Evolutionary conservation across 2,797 vertebrate species (phyloP), one percentile per base, ranked within the genome.

Genomic region (Ispidina lecontei): DNA sequence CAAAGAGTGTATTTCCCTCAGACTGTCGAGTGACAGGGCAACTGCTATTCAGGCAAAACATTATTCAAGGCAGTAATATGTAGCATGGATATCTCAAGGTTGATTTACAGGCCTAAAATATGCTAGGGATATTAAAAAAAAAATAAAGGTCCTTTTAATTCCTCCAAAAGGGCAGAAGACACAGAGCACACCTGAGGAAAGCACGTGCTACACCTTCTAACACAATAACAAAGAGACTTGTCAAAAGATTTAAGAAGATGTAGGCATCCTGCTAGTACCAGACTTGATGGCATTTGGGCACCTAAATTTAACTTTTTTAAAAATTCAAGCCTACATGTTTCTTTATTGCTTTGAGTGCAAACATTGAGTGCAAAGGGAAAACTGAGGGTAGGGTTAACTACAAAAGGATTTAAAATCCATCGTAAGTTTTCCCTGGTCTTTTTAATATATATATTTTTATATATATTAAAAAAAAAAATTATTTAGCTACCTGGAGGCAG

Each of bases 331-430:
- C 78, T 77, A 91, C 14, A 12, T 6, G 8, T 87, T 91, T 89
- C 58, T 33, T 95, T 95, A 95, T 95, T 96, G 90, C 91, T 93
- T 79, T 7, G 3, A 96, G 86, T 89, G 89, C 94, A 92, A 93
- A 94, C 37, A 39, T 82, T 7, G 3, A 96, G 86, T 89, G 89
- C 94, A 92, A 93, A 94, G 84, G 87, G 78, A 91, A 94, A 90
- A 84, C 39, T 44, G 82, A 86, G 37, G 33, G 35, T 55, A 90
- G 60, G 47, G 51, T 55, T 71, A 87, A 69, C 31, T 81, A 78
- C 6, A 46, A 54, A 76, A 91, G 80, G 89, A 93, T 87, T 89
- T 84, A 10, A 86, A 89, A 94, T 91, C 55, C 85, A 64, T 69
- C 47, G 29, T 52, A 56, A 56, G 39, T 35, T 90, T 91, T 94